A percentile compares a stretch with the other conserved stretches of the same genome.
Conservation (phyloP, 1,140 invertebrate species). For the Atta colombica region DNA sequence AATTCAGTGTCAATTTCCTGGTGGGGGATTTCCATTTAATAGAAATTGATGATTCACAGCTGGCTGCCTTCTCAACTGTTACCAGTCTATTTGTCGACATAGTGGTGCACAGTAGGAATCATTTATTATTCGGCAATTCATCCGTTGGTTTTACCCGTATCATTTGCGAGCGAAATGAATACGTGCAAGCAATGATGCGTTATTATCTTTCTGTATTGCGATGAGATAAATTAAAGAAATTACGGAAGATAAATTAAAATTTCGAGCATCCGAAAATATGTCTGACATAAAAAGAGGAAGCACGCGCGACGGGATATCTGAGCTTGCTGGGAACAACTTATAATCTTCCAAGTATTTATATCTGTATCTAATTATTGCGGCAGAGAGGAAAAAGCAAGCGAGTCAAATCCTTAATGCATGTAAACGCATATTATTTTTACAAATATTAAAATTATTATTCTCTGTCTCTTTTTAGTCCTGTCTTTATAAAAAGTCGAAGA, state of each 20-base stretch:
- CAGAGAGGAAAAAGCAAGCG: background rate
- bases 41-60: slow-evolving; percentile 54
- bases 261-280: background rate
- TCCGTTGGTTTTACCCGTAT: slow-evolving; percentile 32
- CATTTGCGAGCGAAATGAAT: slow-evolving; percentile 33
- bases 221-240: slow-evolving; percentile 40
- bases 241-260: slow-evolving; percentile 45
- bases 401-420: background rate
- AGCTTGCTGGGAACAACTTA: background rate
- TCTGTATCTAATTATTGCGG: background rate
- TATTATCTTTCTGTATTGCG: slow-evolving; percentile 26
- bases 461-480: background rate
- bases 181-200: slow-evolving; percentile 18
- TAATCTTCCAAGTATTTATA: slow-evolving; percentile 26
- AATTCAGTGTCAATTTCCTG: slow-evolving; percentile 37
- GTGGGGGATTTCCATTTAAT: slow-evolving; percentile 35
- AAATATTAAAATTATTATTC: background rate
- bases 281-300: background rate
- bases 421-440: background rate
- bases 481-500: background rate
- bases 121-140: slow-evolving; percentile 52
- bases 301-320: background rate
- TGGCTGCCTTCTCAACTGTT: slow-evolving; percentile 24
- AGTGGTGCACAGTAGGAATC: slow-evolving; percentile 44
- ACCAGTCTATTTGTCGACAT: slow-evolving; percentile 44